Conservation (phyloP, 2,113 vertebrate species). For the Puffinus mauretanicus region DNA sequence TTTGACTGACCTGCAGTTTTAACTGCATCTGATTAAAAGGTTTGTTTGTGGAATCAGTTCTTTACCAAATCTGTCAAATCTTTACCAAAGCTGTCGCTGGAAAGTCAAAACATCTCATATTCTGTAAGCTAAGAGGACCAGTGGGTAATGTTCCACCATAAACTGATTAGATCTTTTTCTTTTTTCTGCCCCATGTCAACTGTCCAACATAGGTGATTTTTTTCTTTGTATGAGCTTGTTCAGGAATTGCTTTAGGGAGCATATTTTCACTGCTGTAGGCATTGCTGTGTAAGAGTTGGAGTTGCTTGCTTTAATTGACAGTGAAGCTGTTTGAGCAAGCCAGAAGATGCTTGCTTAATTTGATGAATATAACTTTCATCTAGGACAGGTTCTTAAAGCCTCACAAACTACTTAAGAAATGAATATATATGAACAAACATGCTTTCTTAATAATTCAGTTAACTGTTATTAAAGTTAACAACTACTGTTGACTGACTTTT, state of each 20-base stretch:
- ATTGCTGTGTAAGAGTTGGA: neutral
- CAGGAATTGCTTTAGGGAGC: neutral
- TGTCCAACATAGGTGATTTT: neutral
- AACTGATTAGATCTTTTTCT: neutral
- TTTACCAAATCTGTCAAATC: neutral
- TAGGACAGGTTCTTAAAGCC: neutral
- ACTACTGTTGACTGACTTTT: neutral
- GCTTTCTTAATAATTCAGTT: neutral
- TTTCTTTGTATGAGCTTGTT: neutral
- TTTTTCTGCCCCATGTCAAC: neutral
- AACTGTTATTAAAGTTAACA: neutral
- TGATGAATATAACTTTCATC: neutral
- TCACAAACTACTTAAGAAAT: neutral
- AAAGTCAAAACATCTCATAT: neutral
- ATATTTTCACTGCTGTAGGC: neutral
- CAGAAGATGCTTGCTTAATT: neutral
- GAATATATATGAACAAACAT: neutral
- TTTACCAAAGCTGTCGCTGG: neutral
- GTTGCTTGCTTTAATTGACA: neutral
- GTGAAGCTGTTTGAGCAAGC: neutral
- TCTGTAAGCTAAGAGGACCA: neutral
- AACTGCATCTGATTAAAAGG: neutral
- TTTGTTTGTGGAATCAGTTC: neutral
- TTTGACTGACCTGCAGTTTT: neutral
- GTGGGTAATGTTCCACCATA: neutral